Conservation (phyloP, 2,888 invertebrate species). For the Polia nebulosa region DNA sequence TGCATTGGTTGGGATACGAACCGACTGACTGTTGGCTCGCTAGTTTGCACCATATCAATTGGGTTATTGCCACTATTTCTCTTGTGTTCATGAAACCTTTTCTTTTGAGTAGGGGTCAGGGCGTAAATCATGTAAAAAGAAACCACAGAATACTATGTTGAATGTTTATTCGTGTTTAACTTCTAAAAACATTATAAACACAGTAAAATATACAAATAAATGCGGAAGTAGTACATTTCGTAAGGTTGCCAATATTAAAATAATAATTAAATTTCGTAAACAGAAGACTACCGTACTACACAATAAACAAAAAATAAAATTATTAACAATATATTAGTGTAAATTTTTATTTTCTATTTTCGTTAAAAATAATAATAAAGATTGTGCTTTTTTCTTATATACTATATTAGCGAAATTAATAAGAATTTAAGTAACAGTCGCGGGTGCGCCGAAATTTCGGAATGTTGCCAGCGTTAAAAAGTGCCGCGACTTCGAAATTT, state of each 20-base stretch:
- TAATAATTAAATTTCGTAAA: slow-evolving; percentile 78
- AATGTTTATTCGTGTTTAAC: slow-evolving; percentile 90
- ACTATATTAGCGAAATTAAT: slow-evolving; percentile 89
- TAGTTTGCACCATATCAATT: neutral
- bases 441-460: slow-evolving; percentile 70
- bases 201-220: slow-evolving; percentile 90
- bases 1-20: neutral
- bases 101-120: neutral
- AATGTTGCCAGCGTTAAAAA: slow-evolving; percentile 78
- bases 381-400: slow-evolving; percentile 87
- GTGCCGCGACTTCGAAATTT: slow-evolving; percentile 68
- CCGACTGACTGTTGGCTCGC: neutral
- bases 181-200: slow-evolving; percentile 89
- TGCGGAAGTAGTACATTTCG: slow-evolving; percentile 83
- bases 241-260: slow-evolving; percentile 84
- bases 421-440: slow-evolving; percentile 73
- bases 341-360: slow-evolving; percentile 77
- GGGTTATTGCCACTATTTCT: neutral
- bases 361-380: slow-evolving; percentile 84
- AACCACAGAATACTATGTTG: slow-evolving; percentile 84
- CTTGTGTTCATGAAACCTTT: neutral
- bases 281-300: slow-evolving; percentile 77
- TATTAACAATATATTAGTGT: slow-evolving; percentile 90
- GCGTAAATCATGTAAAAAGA: slow-evolving; percentile 40
- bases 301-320: slow-evolving; percentile 87